phyloP scores from a whole-genome alignment of 2,113 vertebrate species.

The Oxyruncus cristatus region DNA sequence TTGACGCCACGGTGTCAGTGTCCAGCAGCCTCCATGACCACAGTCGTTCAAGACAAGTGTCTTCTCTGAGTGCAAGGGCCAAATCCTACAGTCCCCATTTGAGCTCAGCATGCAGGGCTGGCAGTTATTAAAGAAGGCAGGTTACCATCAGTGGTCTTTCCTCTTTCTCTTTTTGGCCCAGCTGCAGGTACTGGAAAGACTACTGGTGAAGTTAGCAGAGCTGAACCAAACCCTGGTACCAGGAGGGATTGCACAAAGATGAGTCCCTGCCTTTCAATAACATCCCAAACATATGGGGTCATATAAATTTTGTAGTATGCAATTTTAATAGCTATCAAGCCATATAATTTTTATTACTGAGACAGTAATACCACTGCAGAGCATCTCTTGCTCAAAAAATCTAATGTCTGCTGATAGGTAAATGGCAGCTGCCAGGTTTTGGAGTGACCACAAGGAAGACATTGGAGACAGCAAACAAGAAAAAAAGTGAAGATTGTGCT shows the following conservation, averaged over 20 bases:
- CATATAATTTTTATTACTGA: slow-evolving; percentile 21
- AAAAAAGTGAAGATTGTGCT: background rate
- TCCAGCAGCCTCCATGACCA: fast-evolving
- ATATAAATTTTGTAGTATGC: background rate
- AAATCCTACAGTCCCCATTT: background rate
- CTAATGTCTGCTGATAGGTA: background rate
- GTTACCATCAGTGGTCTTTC: background rate
- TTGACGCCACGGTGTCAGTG: background rate
- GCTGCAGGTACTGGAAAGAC: background rate
- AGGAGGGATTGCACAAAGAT: background rate
- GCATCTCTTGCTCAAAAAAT: background rate
- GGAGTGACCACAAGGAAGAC: background rate
- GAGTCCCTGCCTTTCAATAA: background rate
- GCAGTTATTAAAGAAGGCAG: background rate
- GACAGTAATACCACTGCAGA: slow-evolving; percentile 12
- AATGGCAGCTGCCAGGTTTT: background rate
- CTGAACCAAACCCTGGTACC: background rate
- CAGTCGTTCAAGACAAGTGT: fast-evolving
- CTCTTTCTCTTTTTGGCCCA: background rate
- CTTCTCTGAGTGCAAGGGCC: background rate
- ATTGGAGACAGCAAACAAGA: background rate
- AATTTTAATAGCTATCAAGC: slow-evolving; percentile 39
- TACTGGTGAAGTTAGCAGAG: background rate
- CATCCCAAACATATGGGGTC: background rate
- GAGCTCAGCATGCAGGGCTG: background rate